Conservation (phyloP, 2,113 vertebrate species). For the Regulus satrapa region DNA sequence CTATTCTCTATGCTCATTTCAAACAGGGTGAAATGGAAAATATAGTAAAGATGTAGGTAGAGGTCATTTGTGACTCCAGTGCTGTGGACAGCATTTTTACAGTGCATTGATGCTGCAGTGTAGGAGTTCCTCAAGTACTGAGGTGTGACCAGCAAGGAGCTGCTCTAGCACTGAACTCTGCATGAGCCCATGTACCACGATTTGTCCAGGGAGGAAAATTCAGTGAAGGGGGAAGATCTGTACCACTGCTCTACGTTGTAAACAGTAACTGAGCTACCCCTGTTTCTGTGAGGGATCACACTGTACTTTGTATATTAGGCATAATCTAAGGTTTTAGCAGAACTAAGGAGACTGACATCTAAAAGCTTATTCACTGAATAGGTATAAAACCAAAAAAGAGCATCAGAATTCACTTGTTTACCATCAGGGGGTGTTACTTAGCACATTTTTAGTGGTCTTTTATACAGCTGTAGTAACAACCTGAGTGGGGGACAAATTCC, state of each 20-base stretch:
- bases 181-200: background rate
- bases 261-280: background rate
- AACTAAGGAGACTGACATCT: background rate
- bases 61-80: background rate
- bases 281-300: background rate
- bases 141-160: background rate
- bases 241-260: background rate
- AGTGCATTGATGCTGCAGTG: background rate
- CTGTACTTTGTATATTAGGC: background rate
- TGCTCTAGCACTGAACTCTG: background rate
- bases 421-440: background rate
- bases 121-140: background rate
- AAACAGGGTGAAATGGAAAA: background rate
- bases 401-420: background rate
- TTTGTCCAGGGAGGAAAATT: background rate
- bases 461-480: background rate
- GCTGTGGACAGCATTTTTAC: background rate
- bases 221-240: background rate
- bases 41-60: background rate
- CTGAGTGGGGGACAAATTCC: background rate
- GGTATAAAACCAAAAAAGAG: background rate
- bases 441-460: accelerated
- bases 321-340: background rate
- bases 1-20: background rate
- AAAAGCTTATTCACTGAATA: background rate